Evolutionary conservation across 2,888 invertebrate species (phyloP).

Genomic region (Congeria kusceri): DNA sequence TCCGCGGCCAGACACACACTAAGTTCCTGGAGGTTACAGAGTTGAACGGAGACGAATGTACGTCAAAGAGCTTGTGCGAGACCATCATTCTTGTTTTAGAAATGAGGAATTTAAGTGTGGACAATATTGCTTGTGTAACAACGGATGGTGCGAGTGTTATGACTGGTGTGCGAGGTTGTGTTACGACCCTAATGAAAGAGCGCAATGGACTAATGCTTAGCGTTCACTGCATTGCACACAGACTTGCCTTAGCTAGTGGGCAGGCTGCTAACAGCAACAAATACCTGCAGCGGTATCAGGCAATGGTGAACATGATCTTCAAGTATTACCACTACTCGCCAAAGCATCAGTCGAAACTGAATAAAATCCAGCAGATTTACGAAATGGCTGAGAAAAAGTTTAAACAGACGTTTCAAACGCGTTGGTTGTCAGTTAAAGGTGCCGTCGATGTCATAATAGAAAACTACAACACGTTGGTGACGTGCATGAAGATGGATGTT

Average conservation of each 20-base stretch:
- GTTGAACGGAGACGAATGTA: slow-evolving; percentile 8
- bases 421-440: slow-evolving; percentile 41
- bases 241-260: slow-evolving; percentile 27
- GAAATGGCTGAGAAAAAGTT: slow-evolving; percentile 31
- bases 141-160: slow-evolving; percentile 42
- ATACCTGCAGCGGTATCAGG: slow-evolving; percentile 33
- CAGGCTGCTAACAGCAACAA: slow-evolving; percentile 22
- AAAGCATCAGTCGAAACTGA: slow-evolving; percentile 20
- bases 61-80: neutral
- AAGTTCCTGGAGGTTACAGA: slow-evolving; percentile 23
- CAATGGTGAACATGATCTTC: slow-evolving; percentile 35
- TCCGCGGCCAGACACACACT: neutral
- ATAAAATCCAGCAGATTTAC: slow-evolving; percentile 20
- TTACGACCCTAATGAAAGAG: slow-evolving; percentile 6
- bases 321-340: slow-evolving; percentile 41
- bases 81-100: neutral
- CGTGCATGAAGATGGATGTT: slow-evolving; percentile 16
- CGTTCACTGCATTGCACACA: slow-evolving; percentile 40
- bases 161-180: slow-evolving; percentile 23
- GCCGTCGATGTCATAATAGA: slow-evolving; percentile 21
- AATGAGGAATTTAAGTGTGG: neutral
- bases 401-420: slow-evolving; percentile 26
- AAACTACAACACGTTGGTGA: slow-evolving; percentile 5
- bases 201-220: slow-evolving; percentile 9
- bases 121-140: slow-evolving; percentile 3